phyloP scores from a whole-genome alignment of 1,140 invertebrate species.

The Bombus superbus region DNA sequence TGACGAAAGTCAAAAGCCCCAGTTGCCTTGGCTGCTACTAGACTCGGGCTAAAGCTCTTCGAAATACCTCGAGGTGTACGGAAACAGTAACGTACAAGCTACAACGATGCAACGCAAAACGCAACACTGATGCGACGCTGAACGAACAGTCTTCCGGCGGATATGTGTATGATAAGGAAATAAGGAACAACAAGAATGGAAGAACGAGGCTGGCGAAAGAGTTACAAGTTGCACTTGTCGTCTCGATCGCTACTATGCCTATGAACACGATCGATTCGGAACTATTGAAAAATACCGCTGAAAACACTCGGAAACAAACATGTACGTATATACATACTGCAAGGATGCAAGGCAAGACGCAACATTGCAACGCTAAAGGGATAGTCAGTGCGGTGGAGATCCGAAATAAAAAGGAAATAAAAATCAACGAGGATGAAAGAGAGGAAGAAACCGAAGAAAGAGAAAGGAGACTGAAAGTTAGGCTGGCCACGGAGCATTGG shows the following conservation, averaged over 20 bases:
- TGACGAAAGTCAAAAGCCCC: too few relatives aligned
- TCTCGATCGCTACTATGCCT: background rate
- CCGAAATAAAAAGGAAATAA: background rate
- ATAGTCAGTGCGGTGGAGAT: background rate
- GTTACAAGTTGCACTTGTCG: background rate
- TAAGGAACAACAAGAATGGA: too few relatives aligned
- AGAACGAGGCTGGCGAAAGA: too few relatives aligned
- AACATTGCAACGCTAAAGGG: background rate
- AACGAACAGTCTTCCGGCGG: too few relatives aligned
- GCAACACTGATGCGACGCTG: too few relatives aligned
- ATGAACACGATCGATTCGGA: background rate
- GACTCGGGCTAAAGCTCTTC: rapidly evolving
- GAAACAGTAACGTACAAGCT: too few relatives aligned
- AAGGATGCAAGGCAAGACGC: background rate
- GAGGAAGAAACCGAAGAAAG: background rate
- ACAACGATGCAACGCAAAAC: too few relatives aligned
- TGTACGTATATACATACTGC: background rate
- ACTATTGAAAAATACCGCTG: background rate
- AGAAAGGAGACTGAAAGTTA: conserved; percentile 46
- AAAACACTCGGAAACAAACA: background rate
- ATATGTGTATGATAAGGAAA: too few relatives aligned
- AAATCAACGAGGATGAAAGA: background rate
- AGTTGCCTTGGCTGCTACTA: too few relatives aligned
- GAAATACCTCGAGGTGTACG: too few relatives aligned
- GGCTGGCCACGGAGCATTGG: conserved; percentile 7